A percentile compares a stretch with the other conserved stretches of the same genome.
phyloP scores from a whole-genome alignment of 2,797 vertebrate genomes.

The Chrysocyon brachyurus region DNA sequence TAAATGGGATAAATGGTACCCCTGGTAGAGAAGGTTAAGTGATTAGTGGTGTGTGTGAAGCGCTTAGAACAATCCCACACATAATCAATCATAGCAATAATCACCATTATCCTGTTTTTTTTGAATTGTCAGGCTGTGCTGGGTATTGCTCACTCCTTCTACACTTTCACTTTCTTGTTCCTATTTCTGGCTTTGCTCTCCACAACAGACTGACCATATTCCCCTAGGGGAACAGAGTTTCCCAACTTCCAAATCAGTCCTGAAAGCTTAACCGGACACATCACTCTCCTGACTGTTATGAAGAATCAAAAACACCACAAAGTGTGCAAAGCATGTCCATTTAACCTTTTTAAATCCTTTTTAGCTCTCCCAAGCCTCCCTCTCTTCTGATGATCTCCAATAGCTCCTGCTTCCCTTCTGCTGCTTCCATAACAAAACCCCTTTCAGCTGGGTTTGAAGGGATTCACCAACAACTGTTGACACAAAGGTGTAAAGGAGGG shows the following conservation, averaged over 20 bases:
- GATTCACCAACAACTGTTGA: neutral
- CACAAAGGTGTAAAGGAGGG: neutral
- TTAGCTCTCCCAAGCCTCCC: neutral
- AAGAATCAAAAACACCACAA: neutral
- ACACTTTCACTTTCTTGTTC: neutral
- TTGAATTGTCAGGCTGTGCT: neutral
- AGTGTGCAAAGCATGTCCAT: fast-evolving
- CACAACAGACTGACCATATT: neutral
- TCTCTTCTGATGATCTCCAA: neutral
- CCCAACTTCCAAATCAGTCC: neutral
- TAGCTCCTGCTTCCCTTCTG: neutral
- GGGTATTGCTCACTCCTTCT: neutral
- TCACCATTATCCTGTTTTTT: neutral
- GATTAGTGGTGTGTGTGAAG: neutral
- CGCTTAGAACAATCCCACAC: fast-evolving
- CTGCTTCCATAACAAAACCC: neutral
- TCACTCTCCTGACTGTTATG: neutral
- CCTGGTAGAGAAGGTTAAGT: neutral
- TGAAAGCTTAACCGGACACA: neutral
- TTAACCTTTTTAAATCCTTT: neutral
- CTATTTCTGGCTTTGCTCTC: neutral
- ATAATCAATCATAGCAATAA: no score
- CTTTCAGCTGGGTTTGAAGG: neutral
- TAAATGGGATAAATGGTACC: neutral
- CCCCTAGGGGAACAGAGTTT: neutral